Conservation (phyloP, 2,888 invertebrate genomes). For the Tachina grossa region DNA sequence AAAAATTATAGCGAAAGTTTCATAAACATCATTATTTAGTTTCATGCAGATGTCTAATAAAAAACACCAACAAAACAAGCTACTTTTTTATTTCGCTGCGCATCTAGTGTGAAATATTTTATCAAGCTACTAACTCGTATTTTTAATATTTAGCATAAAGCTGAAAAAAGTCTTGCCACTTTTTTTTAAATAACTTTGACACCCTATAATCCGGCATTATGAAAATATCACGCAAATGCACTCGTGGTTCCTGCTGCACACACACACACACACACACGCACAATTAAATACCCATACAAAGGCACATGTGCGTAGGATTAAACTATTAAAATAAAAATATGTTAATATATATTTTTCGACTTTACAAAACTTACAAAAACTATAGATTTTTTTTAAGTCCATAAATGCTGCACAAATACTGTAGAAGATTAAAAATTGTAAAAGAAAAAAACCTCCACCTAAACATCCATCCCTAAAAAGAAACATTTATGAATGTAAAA, state of each 20-base stretch:
- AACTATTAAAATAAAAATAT: conserved; percentile 77
- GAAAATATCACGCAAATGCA: conserved; percentile 56
- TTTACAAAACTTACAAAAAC: conserved; percentile 61
- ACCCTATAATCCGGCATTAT: conserved; percentile 74
- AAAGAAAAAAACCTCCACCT: conserved; percentile 19
- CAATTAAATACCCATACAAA: conserved; percentile 47
- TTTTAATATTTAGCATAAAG: conserved; percentile 56
- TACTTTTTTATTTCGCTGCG: background rate
- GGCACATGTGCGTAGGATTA: conserved; percentile 81
- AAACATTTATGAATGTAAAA: conserved; percentile 5
- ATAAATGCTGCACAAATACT: conserved; percentile 41
- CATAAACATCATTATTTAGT: no score
- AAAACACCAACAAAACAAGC: background rate
- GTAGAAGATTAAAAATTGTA: conserved; percentile 27
- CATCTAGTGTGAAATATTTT: conserved; percentile 8
- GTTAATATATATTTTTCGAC: conserved; percentile 61
- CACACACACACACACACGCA: background rate
- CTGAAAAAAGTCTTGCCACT: conserved; percentile 21
- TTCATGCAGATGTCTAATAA: no score
- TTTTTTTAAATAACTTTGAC: conserved; percentile 72
- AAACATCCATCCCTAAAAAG: conserved; percentile 48
- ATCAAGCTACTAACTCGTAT: conserved; percentile 12
- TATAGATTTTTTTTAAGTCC: conserved; percentile 27
- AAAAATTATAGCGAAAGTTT: no score
- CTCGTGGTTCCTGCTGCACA: background rate